Evolutionary conservation across 2,888 invertebrate species (phyloP), one percentile per base, ranked within the genome.

Genomic region (Sesia apiformis): DNA sequence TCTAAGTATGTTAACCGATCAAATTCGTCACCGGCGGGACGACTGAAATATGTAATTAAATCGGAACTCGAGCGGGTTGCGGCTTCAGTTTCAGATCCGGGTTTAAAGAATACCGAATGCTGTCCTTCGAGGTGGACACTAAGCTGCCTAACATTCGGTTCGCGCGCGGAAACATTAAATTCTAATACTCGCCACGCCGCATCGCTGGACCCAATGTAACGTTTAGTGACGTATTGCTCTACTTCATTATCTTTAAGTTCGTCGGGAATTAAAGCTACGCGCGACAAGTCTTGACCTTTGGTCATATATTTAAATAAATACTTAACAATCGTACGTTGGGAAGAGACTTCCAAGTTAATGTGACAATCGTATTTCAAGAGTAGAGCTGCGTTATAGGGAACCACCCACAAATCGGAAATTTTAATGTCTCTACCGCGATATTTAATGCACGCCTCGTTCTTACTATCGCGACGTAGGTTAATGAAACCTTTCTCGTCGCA

Each of bases 331-430:
- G 52, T n/a, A 7, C 50, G 38, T 39, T 39, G 42, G 38, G 56
- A 42, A 38, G 51, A 8, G 6, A 51, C 46, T 58, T 56, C 53
- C 23, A 57, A 40, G 40, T 55, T 55, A 4, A 57, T 52, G 42
- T 57, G 57, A 39, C 42, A 42, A 49, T 57, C 53, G 49, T 57
- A 57, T 53, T 52, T 53, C 23, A 57, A n/a, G 4, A 57, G 53
- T 51, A 55, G 53, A 41, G 53, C 53, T 7, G 57, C 55, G 40
- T 57, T 55, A 50, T 57, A 57, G n/a, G 57, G 57, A 4, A 57
- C 57, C 5, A 57, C 53, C 57, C 57, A 57, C 7, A 50, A 39
- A 53, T 57, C 57, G 38, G 43, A 51, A 40, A 53, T 46, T 38
- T 3, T n/a, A 43, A 43, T 43, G n/a, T 5, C 43, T 43, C n/a